Base-by-base conservation (phyloP, 2,113 vertebrate genomes). In the Argyrosomus japonicus region DNA sequence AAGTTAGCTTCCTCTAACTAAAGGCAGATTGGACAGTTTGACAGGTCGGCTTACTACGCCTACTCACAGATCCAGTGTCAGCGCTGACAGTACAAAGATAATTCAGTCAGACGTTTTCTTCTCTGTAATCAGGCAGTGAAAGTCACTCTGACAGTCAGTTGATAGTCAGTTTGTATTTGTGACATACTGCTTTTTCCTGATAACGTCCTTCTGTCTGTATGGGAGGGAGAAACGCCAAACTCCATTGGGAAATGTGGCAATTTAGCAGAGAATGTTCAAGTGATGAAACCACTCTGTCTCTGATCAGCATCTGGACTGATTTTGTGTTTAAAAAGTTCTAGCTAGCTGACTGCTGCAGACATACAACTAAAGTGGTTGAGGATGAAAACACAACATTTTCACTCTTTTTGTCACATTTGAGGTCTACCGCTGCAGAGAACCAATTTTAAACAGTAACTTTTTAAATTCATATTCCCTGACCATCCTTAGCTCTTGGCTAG, bases 111-210 rank as follows among this genome's bases (percentile, higher is more conserved):
- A 74, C 63, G 0, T 14, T 25, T 21, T 57, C 50, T 25, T 73
- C 7, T 14, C 48, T 50, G 43, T 48, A 47, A 61, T 78, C 54
- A 61, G 68, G 10, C 68, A 23, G 68, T 50, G 63, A 74, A 40
- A 67, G 70, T 53, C 53, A 0, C 0, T 1, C 6, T 65, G 75
- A 83, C 75, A 53, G 18, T 45, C 60, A 15, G 6, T 27, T 43
- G 8, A 63, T 40, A 18, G 21, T 56, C 69, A 27, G 21, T 23
- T 25, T 56, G 68, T 72, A 2, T 72, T 48, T 48, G 25, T 69
- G 70, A 75, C 29, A 50, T 3, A 48, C 63, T 84, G 56, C 72
- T 75, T 29, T 62, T 29, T 54, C 23, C 71, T 23, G 71, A 75
- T 75, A 47, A 62, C 32, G 18, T 27, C 13, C n/a, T 0, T 40